phyloP scores from a whole-genome alignment of 2,888 invertebrate genomes.

The Gymnoscelis rufifasciata region DNA sequence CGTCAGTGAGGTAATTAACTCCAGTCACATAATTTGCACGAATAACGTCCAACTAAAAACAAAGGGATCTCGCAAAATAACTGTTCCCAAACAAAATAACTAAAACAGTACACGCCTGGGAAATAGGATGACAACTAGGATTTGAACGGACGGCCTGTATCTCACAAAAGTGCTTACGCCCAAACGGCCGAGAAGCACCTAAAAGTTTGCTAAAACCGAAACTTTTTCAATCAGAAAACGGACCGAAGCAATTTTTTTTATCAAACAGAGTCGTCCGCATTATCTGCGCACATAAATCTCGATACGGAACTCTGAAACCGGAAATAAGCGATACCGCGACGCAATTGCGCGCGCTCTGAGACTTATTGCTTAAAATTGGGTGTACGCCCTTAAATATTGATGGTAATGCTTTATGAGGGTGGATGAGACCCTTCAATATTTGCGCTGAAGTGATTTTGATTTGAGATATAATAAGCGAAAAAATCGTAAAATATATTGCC shows the following conservation, averaged over 20 bases:
- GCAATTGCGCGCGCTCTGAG: constrained; percentile 43
- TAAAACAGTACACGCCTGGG: neutral
- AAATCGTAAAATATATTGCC: neutral
- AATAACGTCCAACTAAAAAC: neutral
- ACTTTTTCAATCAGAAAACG: constrained; percentile 46
- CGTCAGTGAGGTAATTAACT: too few relatives aligned
- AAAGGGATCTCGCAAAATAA: neutral
- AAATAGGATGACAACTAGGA: constrained; percentile 3
- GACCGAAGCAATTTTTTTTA: constrained; percentile 32
- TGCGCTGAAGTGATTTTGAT: constrained; percentile 2
- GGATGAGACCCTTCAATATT: constrained; percentile 1
- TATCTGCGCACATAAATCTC: constrained; percentile 33
- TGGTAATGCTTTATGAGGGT: constrained; percentile 10
- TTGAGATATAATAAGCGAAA: neutral
- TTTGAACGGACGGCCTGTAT: constrained; percentile 10
- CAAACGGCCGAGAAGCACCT: constrained; percentile 10
- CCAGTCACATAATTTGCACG: too few relatives aligned
- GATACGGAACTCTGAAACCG: constrained; percentile 30
- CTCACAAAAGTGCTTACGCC: constrained; percentile 7
- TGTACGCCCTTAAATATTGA: constrained; percentile 29
- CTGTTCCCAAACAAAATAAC: neutral
- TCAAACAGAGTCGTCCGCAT: constrained; percentile 25
- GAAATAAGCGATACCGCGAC: constrained; percentile 40
- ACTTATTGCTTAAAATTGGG: constrained; percentile 42
- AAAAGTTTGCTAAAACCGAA: constrained; percentile 22